phyloP scores from a whole-genome alignment of 2,797 vertebrate genomes.

The Lithobates pipiens region DNA sequence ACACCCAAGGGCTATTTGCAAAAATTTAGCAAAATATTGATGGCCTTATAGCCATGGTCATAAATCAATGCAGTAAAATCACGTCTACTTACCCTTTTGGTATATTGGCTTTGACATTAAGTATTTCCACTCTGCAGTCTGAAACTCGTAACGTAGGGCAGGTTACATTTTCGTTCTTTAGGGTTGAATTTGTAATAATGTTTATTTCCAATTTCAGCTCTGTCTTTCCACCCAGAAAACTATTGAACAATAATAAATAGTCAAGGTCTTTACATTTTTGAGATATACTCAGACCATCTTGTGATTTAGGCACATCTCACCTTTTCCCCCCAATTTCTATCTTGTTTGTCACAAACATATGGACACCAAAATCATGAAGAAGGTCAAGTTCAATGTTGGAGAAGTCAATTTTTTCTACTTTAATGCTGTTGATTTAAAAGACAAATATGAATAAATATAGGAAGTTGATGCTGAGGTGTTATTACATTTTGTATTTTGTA shows the following conservation, averaged over 20 bases:
- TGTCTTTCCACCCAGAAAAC: constrained; percentile 65
- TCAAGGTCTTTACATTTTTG: too few species aligned
- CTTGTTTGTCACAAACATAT: constrained; percentile 52
- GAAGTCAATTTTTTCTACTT: constrained; percentile 39
- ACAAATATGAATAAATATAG: neutral
- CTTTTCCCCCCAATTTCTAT: constrained; percentile 51
- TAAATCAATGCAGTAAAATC: too few species aligned
- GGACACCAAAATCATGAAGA: neutral
- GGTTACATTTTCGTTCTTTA: neutral
- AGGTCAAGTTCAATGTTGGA: constrained; percentile 30
- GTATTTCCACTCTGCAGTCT: constrained; percentile 51
- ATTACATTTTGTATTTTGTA: too few species aligned
- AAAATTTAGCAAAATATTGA: too few species aligned
- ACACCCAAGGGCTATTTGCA: too few species aligned
- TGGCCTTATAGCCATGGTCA: too few species aligned
- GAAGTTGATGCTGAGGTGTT: neutral
- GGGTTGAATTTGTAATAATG: constrained; percentile 38
- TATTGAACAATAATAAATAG: constrained; percentile 43
- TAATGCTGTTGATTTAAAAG: constrained; percentile 29
- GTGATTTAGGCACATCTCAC: neutral
- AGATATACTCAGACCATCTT: neutral
- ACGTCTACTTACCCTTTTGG: constrained; percentile 66
- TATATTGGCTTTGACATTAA: constrained; percentile 63
- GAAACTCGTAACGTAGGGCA: neutral
- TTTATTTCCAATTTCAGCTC: constrained; percentile 61